A percentile compares a stretch with the other conserved stretches of the same genome.
Conservation (phyloP, 1,140 invertebrate genomes). For the Drosophila tani region DNA sequence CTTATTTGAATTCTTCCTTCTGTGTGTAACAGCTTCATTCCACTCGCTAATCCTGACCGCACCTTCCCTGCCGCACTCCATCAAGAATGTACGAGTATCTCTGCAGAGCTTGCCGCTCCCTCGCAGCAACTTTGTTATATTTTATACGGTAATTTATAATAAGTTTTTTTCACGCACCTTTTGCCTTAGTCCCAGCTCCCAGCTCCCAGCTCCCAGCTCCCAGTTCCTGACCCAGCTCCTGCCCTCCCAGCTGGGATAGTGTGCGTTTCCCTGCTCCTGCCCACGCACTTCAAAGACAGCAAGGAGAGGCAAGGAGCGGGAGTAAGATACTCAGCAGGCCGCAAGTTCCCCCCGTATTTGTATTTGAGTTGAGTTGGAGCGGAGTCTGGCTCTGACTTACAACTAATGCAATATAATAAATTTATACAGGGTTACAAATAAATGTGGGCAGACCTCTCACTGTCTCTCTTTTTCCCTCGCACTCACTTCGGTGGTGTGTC, state of each 20-base stretch:
- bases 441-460: slow-evolving; percentile 48
- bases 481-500: slow-evolving; percentile 4
- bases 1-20: background rate
- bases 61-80: slow-evolving; percentile 37
- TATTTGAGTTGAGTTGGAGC: slow-evolving; percentile 32
- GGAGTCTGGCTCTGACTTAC: slow-evolving; percentile 68
- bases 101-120: slow-evolving; percentile 24
- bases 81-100: slow-evolving; percentile 31
- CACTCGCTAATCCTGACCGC: slow-evolving; percentile 34
- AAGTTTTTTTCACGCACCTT: slow-evolving; percentile 79
- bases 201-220: background rate
- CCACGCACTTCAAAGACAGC: slow-evolving; percentile 52
- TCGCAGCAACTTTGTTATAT: slow-evolving; percentile 62
- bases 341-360: slow-evolving; percentile 33
- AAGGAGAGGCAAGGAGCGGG: background rate
- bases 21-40: slow-evolving; percentile 50
- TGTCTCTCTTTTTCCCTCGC: background rate
- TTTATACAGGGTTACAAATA: slow-evolving; percentile 82
- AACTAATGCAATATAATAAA: slow-evolving; percentile 83
- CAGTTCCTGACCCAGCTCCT: slow-evolving; percentile 25
- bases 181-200: slow-evolving; percentile 8
- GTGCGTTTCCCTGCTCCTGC: slow-evolving; percentile 26
- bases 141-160: slow-evolving; percentile 79
- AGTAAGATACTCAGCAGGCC: slow-evolving; percentile 48
- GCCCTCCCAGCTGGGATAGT: slow-evolving; percentile 19